phyloP scores from a whole-genome alignment of 2,797 vertebrate species.

The Ctenopoma kingsleyae region DNA sequence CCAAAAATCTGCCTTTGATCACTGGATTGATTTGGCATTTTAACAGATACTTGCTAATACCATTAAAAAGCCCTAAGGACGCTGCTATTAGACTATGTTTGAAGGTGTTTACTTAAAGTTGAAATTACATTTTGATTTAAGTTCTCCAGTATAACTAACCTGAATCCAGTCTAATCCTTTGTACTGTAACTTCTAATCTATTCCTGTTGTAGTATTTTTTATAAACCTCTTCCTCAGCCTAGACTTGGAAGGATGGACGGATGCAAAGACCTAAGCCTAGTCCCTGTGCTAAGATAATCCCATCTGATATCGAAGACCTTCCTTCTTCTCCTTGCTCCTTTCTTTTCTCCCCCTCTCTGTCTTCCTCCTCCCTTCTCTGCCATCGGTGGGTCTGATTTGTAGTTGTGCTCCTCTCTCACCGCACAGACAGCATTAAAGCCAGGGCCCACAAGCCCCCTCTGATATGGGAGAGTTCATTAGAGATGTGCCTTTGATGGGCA shows the following conservation, averaged over 20 bases:
- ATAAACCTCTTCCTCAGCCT: constrained; percentile 34
- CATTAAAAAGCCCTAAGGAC: constrained; percentile 8
- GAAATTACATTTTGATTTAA: not conserved
- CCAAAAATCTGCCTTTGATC: constrained; percentile 23
- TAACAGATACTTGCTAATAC: constrained; percentile 15
- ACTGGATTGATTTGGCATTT: constrained; percentile 30
- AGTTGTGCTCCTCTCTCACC: constrained; percentile 81
- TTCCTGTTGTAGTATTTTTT: constrained; percentile 64
- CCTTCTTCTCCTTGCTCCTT: constrained; percentile 71
- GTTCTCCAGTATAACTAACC: constrained; percentile 26
- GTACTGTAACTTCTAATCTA: constrained; percentile 37
- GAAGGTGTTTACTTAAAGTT: constrained; percentile 2
- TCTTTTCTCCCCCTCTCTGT: constrained; percentile 2
- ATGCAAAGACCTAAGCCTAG: constrained; percentile 82
- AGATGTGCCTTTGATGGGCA: constrained; percentile 99
- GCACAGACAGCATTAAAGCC: constrained; percentile 93
- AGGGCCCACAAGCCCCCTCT: constrained; percentile 88
- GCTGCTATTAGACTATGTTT: not conserved
- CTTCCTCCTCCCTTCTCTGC: constrained; percentile 71
- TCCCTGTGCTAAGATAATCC: constrained; percentile 90
- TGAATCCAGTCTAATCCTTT: constrained; percentile 28
- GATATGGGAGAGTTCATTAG: constrained; percentile 99
- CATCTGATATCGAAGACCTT: constrained; percentile 90
- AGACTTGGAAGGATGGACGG: constrained; percentile 47
- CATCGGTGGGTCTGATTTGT: constrained; percentile 89